These are phyloP conservation scores for Pangasius mekongensis DNA, from an alignment of 2,797 vertebrate genomes.

Conservation along the genomic window DNA sequence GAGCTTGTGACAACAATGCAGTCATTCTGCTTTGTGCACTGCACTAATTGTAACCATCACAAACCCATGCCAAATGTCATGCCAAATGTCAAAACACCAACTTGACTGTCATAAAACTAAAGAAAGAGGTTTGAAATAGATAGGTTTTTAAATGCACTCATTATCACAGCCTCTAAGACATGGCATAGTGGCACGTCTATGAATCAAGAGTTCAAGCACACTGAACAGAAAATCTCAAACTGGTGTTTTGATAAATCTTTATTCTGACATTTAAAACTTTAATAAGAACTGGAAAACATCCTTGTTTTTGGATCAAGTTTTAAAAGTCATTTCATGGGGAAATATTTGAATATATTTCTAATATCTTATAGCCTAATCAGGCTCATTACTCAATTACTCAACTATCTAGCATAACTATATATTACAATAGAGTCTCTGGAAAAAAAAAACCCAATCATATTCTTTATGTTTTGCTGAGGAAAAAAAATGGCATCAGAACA, in stretches of 20 bases:
- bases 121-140: neutral
- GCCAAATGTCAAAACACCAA: neutral
- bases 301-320: neutral
- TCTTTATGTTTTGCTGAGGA: neutral
- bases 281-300: neutral
- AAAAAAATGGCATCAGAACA: neutral
- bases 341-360: neutral
- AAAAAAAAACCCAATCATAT: neutral
- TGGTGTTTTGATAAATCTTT: neutral
- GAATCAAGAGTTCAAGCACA: neutral
- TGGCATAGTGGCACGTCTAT: neutral
- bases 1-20: neutral
- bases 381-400: neutral
- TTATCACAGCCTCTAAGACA: neutral
- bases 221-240: neutral
- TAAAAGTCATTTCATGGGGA: neutral
- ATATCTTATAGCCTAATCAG: neutral
- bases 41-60: neutral
- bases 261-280: neutral
- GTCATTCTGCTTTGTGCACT: constrained; percentile 15
- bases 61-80: neutral
- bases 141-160: neutral
- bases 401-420: neutral
- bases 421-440: neutral
- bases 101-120: neutral